These are phyloP conservation scores for Molothrus aeneus DNA, from an alignment of 2,797 vertebrate species.

Conservation along the genomic window DNA sequence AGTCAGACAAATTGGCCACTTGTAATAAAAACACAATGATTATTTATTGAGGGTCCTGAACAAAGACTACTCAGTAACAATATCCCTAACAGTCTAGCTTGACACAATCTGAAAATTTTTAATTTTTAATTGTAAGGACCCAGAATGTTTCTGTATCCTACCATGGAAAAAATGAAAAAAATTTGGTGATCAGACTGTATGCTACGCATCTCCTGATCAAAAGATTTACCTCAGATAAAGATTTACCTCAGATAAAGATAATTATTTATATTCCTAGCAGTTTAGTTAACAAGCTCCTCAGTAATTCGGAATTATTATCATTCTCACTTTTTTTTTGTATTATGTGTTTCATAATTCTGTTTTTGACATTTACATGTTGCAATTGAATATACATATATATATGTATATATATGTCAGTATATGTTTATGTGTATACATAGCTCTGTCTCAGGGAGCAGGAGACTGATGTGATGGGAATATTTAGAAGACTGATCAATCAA, in stretches of 20 bases:
- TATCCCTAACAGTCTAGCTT: neutral
- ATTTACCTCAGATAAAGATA: neutral
- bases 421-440: neutral
- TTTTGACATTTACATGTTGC: neutral
- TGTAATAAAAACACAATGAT: neutral
- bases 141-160: neutral
- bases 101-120: neutral
- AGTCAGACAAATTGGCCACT: neutral
- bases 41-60: neutral
- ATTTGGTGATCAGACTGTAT: neutral
- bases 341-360: neutral
- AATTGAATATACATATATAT: neutral
- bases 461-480: neutral
- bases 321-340: neutral
- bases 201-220: neutral
- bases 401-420: too few species aligned
- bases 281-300: neutral
- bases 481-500: neutral
- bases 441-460: neutral
- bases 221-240: neutral
- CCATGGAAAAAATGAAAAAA: neutral
- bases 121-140: neutral
- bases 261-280: neutral
- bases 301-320: neutral
- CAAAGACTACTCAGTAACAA: neutral